Percentiles rank a stretch among this genome's conserved stretches.
phyloP scores from a whole-genome alignment of 2,113 vertebrate species.

The Sylvia atricapilla region DNA sequence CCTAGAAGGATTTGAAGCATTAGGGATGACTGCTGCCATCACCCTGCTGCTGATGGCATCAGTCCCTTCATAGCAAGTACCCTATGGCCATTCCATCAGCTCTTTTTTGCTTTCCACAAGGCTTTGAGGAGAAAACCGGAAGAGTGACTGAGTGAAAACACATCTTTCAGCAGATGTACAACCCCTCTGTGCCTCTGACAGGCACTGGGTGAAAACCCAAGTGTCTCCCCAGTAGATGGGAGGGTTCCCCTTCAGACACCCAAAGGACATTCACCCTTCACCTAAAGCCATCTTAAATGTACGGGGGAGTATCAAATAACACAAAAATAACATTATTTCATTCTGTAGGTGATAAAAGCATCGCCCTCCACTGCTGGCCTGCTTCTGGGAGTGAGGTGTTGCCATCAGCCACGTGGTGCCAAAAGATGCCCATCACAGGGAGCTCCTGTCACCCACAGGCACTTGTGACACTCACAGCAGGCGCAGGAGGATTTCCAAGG shows the following conservation, averaged over 20 bases:
- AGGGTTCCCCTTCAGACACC: not conserved
- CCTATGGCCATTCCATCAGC: not conserved
- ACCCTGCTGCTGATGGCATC: not conserved
- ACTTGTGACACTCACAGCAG: rapidly evolving
- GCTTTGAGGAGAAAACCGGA: not conserved
- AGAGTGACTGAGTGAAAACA: not conserved
- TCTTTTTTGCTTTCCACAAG: not conserved
- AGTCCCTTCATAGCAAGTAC: not conserved
- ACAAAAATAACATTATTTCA: not conserved
- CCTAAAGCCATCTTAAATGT: rapidly evolving
- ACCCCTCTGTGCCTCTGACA: not conserved
- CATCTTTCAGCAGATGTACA: not conserved
- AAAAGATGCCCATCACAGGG: rapidly evolving
- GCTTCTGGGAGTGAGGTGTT: not conserved
- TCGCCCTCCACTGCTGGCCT: not conserved
- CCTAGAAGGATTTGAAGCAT: not conserved
- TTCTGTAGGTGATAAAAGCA: not conserved
- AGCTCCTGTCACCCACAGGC: rapidly evolving
- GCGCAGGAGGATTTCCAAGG: rapidly evolving
- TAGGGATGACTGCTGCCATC: not conserved
- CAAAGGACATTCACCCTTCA: not conserved
- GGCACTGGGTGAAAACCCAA: not conserved
- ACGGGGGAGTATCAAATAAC: not conserved
- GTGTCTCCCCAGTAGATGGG: not conserved
- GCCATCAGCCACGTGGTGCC: not conserved